Evolutionary conservation across 2,113 vertebrate species (phyloP).

Genomic region (Brachionichthys hirsutus): DNA sequence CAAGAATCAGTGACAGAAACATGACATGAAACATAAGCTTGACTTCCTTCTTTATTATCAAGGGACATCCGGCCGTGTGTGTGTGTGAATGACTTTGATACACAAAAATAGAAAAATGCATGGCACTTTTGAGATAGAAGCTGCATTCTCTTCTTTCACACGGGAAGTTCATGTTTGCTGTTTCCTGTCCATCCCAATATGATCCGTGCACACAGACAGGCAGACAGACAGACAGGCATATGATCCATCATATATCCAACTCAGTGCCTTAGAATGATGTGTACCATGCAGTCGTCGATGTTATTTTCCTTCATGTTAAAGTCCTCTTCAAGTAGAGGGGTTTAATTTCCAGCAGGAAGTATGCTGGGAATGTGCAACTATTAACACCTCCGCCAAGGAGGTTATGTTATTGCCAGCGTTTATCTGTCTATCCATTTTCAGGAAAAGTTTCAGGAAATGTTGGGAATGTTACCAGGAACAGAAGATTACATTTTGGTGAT

Average conservation of each 20-base stretch:
- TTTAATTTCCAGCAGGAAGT: no score
- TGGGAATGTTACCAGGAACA: no score
- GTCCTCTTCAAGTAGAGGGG: no score
- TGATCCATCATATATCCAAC: neutral
- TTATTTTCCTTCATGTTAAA: neutral
- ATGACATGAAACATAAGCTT: constrained; percentile 3
- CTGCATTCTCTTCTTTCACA: constrained; percentile 27
- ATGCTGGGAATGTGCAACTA: no score
- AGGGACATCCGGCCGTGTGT: constrained; percentile 13
- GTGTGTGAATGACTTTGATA: constrained; percentile 10
- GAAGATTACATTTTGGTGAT: no score
- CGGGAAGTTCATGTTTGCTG: constrained; percentile 49
- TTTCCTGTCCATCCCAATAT: constrained; percentile 55
- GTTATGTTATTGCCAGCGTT: no score
- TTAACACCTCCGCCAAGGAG: no score
- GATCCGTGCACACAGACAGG: constrained; percentile 24
- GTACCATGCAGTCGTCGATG: no score
- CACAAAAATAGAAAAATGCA: constrained; percentile 6
- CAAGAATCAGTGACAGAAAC: constrained; percentile 16
- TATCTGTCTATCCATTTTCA: no score
- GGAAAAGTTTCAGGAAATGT: no score
- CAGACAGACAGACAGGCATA: neutral
- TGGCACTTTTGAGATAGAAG: constrained; percentile 27
- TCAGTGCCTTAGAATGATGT: no score
- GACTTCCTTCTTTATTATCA: constrained; percentile 31